Evolutionary conservation across 2,797 vertebrate genomes (phyloP).

Genomic region (Chanos chanos): DNA sequence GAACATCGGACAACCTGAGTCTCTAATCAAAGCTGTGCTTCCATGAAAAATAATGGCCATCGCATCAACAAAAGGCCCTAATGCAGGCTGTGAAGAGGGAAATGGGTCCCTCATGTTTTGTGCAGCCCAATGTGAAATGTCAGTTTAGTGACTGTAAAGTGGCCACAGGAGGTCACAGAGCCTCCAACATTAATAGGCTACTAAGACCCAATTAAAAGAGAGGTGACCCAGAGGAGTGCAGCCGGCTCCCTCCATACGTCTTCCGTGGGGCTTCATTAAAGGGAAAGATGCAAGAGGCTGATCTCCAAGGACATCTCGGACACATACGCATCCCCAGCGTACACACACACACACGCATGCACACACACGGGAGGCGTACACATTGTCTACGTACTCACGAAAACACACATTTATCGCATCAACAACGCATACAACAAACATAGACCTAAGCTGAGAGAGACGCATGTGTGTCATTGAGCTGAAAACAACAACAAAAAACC

Average conservation of each 20-base stretch:
- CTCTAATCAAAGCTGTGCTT: constrained; percentile 31
- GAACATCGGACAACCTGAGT: constrained; percentile 22
- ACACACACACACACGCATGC: constrained; percentile 45
- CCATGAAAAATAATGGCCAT: constrained; percentile 34
- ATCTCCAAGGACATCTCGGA: constrained; percentile 65
- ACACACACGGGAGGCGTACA: too few species aligned
- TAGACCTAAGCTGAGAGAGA: too few species aligned
- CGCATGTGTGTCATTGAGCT: neutral
- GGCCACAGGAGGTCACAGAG: constrained; percentile 65
- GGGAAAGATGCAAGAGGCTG: constrained; percentile 54
- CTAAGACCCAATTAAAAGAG: constrained; percentile 68
- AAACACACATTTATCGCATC: constrained; percentile 26
- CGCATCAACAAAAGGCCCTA: constrained; percentile 33
- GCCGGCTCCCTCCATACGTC: constrained; percentile 28
- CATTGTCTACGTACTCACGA: too few species aligned
- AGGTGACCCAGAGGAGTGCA: constrained; percentile 58
- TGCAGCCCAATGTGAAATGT: constrained; percentile 42
- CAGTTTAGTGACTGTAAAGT: constrained; percentile 66
- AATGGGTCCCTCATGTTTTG: constrained; percentile 48
- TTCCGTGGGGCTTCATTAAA: constrained; percentile 68
- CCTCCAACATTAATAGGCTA: constrained; percentile 56
- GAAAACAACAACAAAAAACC: too few species aligned
- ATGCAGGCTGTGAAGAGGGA: constrained; percentile 31
- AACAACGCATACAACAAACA: constrained; percentile 40
- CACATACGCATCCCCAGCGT: constrained; percentile 46